phyloP scores from a whole-genome alignment of 2,888 invertebrate species.

The Venusia cambrica region DNA sequence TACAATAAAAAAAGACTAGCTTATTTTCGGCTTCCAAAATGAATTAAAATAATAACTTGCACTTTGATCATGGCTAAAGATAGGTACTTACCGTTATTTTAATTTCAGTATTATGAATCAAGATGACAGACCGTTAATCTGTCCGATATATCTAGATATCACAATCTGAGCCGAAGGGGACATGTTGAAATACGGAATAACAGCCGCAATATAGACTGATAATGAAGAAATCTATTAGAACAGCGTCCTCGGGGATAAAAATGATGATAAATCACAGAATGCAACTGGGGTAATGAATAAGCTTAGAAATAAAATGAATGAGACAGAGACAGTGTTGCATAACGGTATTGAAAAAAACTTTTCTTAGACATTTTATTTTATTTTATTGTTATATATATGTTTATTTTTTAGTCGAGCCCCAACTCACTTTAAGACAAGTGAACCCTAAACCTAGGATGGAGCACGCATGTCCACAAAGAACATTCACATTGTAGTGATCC shows the following conservation, averaged over 20 bases:
- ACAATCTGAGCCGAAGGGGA: slow-evolving; percentile 34
- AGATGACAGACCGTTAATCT: slow-evolving; percentile 19
- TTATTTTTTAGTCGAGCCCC: no score
- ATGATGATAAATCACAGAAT: slow-evolving; percentile 26
- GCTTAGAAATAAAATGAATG: slow-evolving; percentile 28
- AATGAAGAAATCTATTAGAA: slow-evolving; percentile 51
- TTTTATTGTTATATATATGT: no score
- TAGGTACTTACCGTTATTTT: slow-evolving; percentile 23
- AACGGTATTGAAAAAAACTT: slow-evolving; percentile 6
- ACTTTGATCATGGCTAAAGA: slow-evolving; percentile 6
- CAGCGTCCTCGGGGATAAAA: slow-evolving; percentile 18
- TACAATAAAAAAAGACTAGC: no score
- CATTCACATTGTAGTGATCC: no score
- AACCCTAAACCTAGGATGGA: no score
- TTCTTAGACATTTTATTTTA: no score
- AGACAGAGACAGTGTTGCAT: slow-evolving; percentile 21
- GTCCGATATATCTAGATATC: slow-evolving; percentile 19
- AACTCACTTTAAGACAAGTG: no score
- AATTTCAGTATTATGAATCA: slow-evolving; percentile 21
- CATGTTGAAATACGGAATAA: slow-evolving; percentile 35
- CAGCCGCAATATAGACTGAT: slow-evolving; percentile 26
- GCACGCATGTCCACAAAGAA: no score
- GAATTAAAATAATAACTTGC: no score
- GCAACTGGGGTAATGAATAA: slow-evolving; percentile 29
- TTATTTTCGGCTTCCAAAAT: no score